phyloP scores from a whole-genome alignment of 2,113 vertebrate species.

The Tachysurus fulvidraco region DNA sequence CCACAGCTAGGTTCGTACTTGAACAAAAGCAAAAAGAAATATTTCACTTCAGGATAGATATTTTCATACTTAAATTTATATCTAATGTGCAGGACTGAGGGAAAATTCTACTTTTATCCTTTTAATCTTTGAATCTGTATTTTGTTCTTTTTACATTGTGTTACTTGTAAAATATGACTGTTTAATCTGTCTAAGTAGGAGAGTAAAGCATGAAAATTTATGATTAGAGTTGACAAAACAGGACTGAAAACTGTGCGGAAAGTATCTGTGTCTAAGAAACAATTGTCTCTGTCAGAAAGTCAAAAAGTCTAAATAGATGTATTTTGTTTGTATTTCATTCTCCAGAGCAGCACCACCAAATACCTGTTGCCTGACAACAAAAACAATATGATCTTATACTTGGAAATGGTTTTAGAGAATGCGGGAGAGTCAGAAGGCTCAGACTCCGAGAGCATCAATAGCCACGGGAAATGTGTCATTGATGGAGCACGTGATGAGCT shows the following conservation, averaged over 20 bases:
- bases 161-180: neutral
- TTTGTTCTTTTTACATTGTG: neutral
- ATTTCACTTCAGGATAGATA: too few species aligned
- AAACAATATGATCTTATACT: neutral
- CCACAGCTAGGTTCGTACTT: too few species aligned
- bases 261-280: neutral
- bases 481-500: neutral
- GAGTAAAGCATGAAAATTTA: neutral
- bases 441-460: neutral
- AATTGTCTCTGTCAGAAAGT: too few species aligned
- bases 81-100: too few species aligned
- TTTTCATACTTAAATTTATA: too few species aligned
- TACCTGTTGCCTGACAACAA: rapidly evolving
- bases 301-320: neutral
- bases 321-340: neutral
- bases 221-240: neutral
- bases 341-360: neutral
- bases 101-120: too few species aligned
- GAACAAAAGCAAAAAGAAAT: too few species aligned
- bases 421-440: neutral
- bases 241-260: neutral
- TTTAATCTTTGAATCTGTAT: neutral
- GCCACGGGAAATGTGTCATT: neutral
- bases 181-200: neutral
- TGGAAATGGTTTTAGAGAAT: neutral